phyloP scores from a whole-genome alignment of 1,140 invertebrate genomes.

The Limonius californicus region DNA sequence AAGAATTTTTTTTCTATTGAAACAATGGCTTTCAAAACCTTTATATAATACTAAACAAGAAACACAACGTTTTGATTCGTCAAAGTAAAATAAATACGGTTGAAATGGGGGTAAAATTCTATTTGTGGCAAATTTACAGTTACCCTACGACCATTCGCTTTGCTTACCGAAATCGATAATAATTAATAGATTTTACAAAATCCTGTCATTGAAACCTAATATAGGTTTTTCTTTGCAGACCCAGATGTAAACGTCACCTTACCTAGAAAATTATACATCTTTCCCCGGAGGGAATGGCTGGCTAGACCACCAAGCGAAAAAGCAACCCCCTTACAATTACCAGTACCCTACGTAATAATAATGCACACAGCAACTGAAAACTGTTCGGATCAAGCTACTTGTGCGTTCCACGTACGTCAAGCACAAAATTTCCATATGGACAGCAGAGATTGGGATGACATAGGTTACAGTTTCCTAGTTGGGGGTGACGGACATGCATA shows the following conservation, averaged over 20 bases:
- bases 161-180: no score
- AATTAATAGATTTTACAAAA: no score
- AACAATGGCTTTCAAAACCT: no score
- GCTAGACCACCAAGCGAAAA: background rate
- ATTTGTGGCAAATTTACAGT: no score
- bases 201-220: no score
- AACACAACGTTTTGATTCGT: no score
- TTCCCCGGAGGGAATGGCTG: slow-evolving; percentile 11
- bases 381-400: slow-evolving; percentile 44
- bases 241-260: background rate
- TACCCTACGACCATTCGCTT: no score
- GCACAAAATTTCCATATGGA: slow-evolving; percentile 74
- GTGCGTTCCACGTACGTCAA: slow-evolving; percentile 46
- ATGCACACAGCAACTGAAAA: slow-evolving; percentile 50
- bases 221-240: background rate
- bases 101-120: no score
- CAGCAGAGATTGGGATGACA: slow-evolving; percentile 57
- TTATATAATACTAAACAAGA: no score
- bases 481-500: slow-evolving; percentile 69
- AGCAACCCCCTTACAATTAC: slow-evolving; percentile 6
- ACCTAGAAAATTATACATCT: background rate
- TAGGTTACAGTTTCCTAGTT: slow-evolving; percentile 72
- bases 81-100: no score
- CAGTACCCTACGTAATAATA: slow-evolving; percentile 40
- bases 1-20: no score